Conservation (phyloP, 2,888 invertebrate genomes). For the Pachymerium ferrugineum region DNA sequence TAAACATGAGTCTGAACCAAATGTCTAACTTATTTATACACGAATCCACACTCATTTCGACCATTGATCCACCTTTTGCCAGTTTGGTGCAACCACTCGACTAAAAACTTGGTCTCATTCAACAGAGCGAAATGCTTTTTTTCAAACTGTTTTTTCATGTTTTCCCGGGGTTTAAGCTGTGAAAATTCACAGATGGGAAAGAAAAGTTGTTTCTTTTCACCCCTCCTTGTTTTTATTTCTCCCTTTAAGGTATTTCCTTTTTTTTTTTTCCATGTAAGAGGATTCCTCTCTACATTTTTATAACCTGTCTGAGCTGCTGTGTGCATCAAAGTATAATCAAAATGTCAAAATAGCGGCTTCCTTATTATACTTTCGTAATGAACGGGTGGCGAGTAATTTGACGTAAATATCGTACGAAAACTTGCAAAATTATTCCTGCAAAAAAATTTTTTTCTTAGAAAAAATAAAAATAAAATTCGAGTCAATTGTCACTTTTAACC, state of each 20-base stretch:
- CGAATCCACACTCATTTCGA: slow-evolving; percentile 27
- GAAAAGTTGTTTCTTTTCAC: too few relatives aligned
- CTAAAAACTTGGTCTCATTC: slow-evolving; percentile 19
- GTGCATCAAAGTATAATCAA: slow-evolving; percentile 24
- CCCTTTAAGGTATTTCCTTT: not conserved
- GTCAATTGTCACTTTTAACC: not conserved
- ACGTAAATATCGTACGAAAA: not conserved
- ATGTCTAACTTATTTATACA: slow-evolving; percentile 27
- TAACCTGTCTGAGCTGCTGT: slow-evolving; percentile 16
- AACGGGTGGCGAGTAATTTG: slow-evolving; percentile 17
- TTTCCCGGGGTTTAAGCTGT: slow-evolving; percentile 1
- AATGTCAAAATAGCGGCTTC: slow-evolving; percentile 15
- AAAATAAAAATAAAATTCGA: too few relatives aligned
- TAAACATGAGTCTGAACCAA: slow-evolving; percentile 22
- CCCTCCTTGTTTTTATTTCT: not conserved
- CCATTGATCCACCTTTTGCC: slow-evolving; percentile 27
- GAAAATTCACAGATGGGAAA: slow-evolving; percentile 18
- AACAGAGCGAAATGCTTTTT: slow-evolving; percentile 14
- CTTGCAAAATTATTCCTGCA: not conserved
- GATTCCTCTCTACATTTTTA: not conserved
- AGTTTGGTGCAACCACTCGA: slow-evolving; percentile 22
- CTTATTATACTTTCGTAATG: not conserved
- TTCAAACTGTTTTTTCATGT: slow-evolving; percentile 8
- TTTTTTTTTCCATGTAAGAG: not conserved
- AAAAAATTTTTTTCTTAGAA: not conserved